Base-by-base conservation (phyloP, 2,888 invertebrate genomes). In the Saturnia pavonia region DNA sequence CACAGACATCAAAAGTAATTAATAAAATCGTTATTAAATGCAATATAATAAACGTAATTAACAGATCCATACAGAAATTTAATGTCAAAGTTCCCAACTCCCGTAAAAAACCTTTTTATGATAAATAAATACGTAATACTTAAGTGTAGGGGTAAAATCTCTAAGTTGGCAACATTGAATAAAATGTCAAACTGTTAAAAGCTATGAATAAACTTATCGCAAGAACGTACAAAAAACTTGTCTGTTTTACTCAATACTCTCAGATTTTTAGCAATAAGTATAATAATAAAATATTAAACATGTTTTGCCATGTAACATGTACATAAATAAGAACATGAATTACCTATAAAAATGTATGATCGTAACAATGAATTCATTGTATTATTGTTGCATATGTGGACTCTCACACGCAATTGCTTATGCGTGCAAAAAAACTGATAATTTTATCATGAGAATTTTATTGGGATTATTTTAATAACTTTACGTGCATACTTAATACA, bases 281-380 rank as follows among this genome's bases (percentile, higher is more conserved):
- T 60, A 60, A 27, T 14, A 14, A 8, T 60, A 14, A 14, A 12
- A 27, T 57, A 57, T 25, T 57, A 54, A 54, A 54, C 22, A 54
- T 22, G 57, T 25, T 57, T 57, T 12, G 12, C 22, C 12, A 1
- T 27, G 27, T 11, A 14, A 27, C 27, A 14, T 27, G 12, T 25
- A 57, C 2, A 25, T 57, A 57, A 60, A 25, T 14, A 27, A 1
- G 27, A 11, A 60, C 67, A 69, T 68, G 69, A 42, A 69, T 70
- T 65, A 71, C 68, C 48, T 43, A 63, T 63, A 69, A 51, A 60
- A 25, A 60, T n/a, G 68, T 65, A 70, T 66, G 4, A 25, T 57
- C 14, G 4, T 25, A 65, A 88, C 88, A 90, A 89, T 88, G 86
- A 76, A 74, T 76, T 81, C 81, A 89, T 90, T 90, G 89, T 90